Percentiles rank a stretch among this genome's conserved stretches.
Evolutionary conservation across 1,140 invertebrate genomes (phyloP).

Genomic region (Formica selysi): DNA sequence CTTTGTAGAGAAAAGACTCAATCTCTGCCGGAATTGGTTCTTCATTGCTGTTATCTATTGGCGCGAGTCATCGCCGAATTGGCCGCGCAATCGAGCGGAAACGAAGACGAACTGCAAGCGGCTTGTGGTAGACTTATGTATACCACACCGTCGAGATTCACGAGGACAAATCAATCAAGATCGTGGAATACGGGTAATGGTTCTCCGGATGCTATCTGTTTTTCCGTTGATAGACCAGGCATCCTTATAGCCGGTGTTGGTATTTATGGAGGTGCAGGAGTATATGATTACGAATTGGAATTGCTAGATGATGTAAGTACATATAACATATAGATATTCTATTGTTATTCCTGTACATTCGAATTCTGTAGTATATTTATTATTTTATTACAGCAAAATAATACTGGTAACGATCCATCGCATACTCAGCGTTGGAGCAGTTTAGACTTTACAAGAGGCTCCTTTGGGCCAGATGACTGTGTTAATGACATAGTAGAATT

Average conservation of each 20-base stretch:
- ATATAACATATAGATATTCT: constrained; percentile 55
- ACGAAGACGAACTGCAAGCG: constrained; percentile 89
- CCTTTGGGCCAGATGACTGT: constrained; percentile 92
- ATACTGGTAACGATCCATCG: constrained; percentile 86
- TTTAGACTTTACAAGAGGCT: constrained; percentile 91
- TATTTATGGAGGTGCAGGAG: constrained; percentile 95
- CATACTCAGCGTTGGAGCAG: constrained; percentile 91
- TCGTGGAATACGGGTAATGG: constrained; percentile 99
- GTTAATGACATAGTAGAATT: constrained; percentile 93
- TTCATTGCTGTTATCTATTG: constrained; percentile 94
- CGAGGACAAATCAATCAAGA: constrained; percentile 94
- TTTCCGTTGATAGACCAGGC: constrained; percentile 96
- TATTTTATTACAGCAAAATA: constrained; percentile 81
- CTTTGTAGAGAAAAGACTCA: constrained; percentile 88
- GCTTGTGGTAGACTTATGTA: constrained; percentile 91
- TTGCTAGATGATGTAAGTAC: constrained; percentile 92
- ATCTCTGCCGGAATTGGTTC: constrained; percentile 89
- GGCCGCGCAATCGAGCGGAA: constrained; percentile 91
- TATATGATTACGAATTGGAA: constrained; percentile 97
- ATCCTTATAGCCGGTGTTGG: constrained; percentile 95
- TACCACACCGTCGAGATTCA: constrained; percentile 96
- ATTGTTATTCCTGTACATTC: constrained; percentile 6
- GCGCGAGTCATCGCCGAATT: constrained; percentile 96
- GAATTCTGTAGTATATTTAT: constrained; percentile 1
- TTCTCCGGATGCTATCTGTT: constrained; percentile 98